phyloP scores from a whole-genome alignment of 2,888 invertebrate species.

The Epinotia brunnichana region DNA sequence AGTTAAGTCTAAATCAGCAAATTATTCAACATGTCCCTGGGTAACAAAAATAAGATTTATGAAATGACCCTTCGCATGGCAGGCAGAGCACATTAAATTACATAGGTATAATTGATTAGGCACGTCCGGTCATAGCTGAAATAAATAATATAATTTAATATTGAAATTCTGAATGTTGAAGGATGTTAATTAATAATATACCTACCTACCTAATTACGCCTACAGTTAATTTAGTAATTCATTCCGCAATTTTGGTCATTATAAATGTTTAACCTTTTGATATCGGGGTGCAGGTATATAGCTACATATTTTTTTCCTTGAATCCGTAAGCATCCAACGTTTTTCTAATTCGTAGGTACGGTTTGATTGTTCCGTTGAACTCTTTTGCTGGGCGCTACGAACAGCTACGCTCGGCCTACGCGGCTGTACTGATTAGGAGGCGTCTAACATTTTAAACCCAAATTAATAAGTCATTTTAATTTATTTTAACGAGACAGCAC shows the following conservation, averaged over 20 bases:
- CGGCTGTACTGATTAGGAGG: neutral
- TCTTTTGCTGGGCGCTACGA: constrained; percentile 66
- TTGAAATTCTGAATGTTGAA: neutral
- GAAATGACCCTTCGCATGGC: constrained; percentile 38
- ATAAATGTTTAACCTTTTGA: constrained; percentile 14
- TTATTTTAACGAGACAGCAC: too few relatives aligned
- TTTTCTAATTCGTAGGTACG: constrained; percentile 5
- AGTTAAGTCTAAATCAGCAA: neutral
- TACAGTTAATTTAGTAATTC: constrained; percentile 12
- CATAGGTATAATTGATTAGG: constrained; percentile 12
- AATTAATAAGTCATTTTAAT: neutral
- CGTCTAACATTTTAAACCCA: neutral
- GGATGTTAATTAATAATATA: constrained; percentile 6
- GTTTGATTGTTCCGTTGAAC: constrained; percentile 63
- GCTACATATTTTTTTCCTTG: neutral
- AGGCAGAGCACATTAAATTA: constrained; percentile 30
- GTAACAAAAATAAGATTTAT: constrained; percentile 29
- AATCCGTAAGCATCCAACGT: neutral
- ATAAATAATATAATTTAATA: constrained; percentile 10
- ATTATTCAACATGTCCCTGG: constrained; percentile 19
- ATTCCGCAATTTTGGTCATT: constrained; percentile 4
- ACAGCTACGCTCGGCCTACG: constrained; percentile 27
- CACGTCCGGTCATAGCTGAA: constrained; percentile 31
- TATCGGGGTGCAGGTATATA: neutral
- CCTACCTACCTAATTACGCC: constrained; percentile 29